A percentile compares a stretch with the other conserved stretches of the same genome.
These are phyloP conservation scores for Palythoa grandis DNA, from an alignment of 92 coral and sea anemone genomes.

Conservation along the genomic window DNA sequence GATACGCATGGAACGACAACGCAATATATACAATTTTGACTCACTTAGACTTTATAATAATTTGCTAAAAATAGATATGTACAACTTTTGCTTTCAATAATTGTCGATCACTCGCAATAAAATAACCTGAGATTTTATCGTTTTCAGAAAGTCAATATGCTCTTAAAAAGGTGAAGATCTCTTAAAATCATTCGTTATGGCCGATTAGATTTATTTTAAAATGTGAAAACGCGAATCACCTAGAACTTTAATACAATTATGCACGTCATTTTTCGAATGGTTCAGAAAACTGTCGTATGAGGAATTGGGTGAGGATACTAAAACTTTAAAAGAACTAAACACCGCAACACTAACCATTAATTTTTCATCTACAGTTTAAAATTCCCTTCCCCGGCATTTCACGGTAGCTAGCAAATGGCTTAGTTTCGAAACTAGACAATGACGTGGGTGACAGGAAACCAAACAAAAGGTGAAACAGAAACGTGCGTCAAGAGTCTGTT, in stretches of 20 bases:
- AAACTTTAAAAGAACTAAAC: background rate
- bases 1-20: slow-evolving; percentile 7
- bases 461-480: slow-evolving; percentile 11
- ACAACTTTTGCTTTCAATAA: background rate
- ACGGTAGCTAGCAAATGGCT: background rate
- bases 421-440: slow-evolving; percentile 40
- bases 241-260: background rate
- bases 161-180: background rate
- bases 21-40: background rate
- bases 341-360: background rate
- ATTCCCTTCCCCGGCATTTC: background rate
- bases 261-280: background rate
- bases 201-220: background rate
- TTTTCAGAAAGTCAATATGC: background rate
- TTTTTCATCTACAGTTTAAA: background rate
- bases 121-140: background rate
- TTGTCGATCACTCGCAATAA: background rate
- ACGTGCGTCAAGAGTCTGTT: slow-evolving; percentile 10
- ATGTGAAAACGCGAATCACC: background rate
- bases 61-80: slow-evolving; percentile 16
- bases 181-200: background rate
- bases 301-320: no score
- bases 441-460: slow-evolving; percentile 33
- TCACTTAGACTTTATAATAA: background rate
- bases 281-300: background rate